Percentiles rank a stretch among this genome's conserved stretches.
Evolutionary conservation across 2,888 invertebrate genomes (phyloP).

Genomic region (Cheilosia urbana): DNA sequence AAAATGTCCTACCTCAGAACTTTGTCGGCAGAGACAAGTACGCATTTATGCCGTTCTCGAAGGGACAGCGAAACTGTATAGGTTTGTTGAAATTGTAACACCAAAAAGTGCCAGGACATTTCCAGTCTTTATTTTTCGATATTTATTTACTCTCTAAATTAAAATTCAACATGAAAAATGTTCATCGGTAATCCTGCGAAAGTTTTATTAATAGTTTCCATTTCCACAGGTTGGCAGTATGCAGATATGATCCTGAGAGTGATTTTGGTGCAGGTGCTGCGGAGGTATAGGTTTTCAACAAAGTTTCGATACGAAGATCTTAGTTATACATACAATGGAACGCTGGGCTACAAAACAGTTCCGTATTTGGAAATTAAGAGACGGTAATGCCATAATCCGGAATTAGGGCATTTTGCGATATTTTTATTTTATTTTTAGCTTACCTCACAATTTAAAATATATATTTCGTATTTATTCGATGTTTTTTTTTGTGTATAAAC

Average conservation of each 20-base stretch:
- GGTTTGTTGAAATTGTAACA: conserved; percentile 64
- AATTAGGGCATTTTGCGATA: too few species aligned
- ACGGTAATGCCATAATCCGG: too few species aligned
- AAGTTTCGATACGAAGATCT: conserved; percentile 68
- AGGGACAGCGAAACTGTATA: conserved; percentile 78
- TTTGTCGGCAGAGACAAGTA: conserved; percentile 70
- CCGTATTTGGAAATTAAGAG: conserved; percentile 36
- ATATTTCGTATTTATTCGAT: too few species aligned
- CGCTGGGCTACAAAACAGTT: conserved; percentile 55
- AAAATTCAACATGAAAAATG: too few species aligned
- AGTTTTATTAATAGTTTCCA: neutral
- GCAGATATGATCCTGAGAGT: conserved; percentile 72
- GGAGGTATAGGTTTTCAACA: conserved; percentile 74
- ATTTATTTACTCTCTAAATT: too few species aligned
- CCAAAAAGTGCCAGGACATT: neutral
- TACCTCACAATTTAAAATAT: too few species aligned
- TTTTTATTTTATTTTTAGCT: too few species aligned
- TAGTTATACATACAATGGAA: conserved; percentile 33
- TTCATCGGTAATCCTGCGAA: too few species aligned
- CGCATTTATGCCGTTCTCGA: conserved; percentile 78
- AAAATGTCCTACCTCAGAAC: conserved; percentile 77
- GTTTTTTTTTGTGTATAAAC: too few species aligned
- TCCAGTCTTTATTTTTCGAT: too few species aligned
- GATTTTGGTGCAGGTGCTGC: conserved; percentile 62
- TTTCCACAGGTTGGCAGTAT: conserved; percentile 76